Conservation (phyloP, 2,888 invertebrate species). For the Strigamia crassipes region DNA sequence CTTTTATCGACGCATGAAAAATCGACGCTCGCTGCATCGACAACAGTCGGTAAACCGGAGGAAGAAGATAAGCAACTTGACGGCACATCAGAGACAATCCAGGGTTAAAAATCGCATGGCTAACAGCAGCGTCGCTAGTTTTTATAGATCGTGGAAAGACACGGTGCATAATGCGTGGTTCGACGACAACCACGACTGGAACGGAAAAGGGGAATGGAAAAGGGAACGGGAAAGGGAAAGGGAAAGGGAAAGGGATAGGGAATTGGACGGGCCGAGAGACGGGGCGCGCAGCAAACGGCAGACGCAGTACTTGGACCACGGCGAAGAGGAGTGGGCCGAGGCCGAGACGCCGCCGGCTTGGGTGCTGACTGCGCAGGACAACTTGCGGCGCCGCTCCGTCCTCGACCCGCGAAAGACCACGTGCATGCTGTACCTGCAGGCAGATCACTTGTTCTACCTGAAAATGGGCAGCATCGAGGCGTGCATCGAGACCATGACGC, state of each 20-base stretch:
- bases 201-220: background rate
- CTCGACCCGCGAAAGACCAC: slow-evolving; percentile 87
- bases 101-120: background rate
- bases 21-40: slow-evolving; percentile 31
- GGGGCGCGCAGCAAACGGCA: slow-evolving; percentile 41
- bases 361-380: slow-evolving; percentile 36
- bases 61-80: slow-evolving; percentile 23
- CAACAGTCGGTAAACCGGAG: background rate
- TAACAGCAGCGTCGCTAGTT: slow-evolving; percentile 21
- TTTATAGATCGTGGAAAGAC: slow-evolving; percentile 45
- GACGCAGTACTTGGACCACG: slow-evolving; percentile 46
- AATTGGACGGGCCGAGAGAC: background rate
- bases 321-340: slow-evolving; percentile 34
- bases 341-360: slow-evolving; percentile 12
- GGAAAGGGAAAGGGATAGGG: background rate
- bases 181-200: background rate
- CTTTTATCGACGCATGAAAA: slow-evolving; percentile 59
- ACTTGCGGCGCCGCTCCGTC: slow-evolving; percentile 57
- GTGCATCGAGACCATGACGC: slow-evolving; percentile 92
- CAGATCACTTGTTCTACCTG: slow-evolving; percentile 90
- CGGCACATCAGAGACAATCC: slow-evolving; percentile 32
- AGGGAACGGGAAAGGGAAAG: background rate
- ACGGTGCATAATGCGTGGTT: slow-evolving; percentile 42
- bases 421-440: slow-evolving; percentile 93
- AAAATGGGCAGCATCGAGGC: slow-evolving; percentile 92